Conservation (phyloP, 35 echinoderm and acorn worm species). For the Stichopus chloronotus region DNA sequence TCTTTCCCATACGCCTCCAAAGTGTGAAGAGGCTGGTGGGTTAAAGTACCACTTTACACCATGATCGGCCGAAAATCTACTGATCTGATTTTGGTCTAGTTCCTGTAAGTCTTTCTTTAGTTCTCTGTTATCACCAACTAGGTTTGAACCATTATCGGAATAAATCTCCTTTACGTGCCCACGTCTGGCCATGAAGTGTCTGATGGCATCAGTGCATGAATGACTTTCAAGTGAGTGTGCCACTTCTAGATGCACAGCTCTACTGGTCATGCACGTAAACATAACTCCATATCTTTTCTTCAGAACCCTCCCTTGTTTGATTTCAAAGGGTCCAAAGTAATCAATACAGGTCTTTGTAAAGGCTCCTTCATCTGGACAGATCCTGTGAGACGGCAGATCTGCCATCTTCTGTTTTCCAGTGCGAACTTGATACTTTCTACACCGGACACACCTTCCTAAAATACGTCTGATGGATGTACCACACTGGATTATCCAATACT, state of each 20-base stretch:
- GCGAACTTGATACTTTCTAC: too few species aligned
- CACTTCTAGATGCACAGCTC: slow-evolving; percentile 76
- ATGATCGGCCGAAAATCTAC: slow-evolving; percentile 5
- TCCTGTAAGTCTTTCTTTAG: too few species aligned
- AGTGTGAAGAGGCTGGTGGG: too few species aligned
- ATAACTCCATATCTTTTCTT: slow-evolving; percentile 70
- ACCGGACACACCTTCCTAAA: too few species aligned
- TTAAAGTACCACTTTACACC: slow-evolving; percentile 25
- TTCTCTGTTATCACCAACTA: too few species aligned
- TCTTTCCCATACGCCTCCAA: not conserved
- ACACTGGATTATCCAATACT: slow-evolving; percentile 54
- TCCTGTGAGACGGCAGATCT: slow-evolving; percentile 15
- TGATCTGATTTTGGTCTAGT: too few species aligned
- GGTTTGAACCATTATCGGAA: slow-evolving; percentile 74
- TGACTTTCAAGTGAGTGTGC: slow-evolving; percentile 50
- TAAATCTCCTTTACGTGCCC: slow-evolving; percentile 29
- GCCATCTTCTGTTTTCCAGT: not conserved
- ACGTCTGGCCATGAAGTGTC: not conserved
- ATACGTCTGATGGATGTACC: not conserved
- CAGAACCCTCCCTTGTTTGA: slow-evolving; percentile 53
- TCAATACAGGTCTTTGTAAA: slow-evolving; percentile 52
- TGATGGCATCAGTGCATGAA: slow-evolving; percentile 60
- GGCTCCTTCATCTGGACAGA: slow-evolving; percentile 27
- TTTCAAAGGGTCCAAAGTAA: slow-evolving; percentile 65
- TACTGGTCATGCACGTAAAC: too few species aligned